A percentile compares a stretch with the other conserved stretches of the same genome.
Conservation (phyloP, 2,113 vertebrate genomes). For the Clarias gariepinus region DNA sequence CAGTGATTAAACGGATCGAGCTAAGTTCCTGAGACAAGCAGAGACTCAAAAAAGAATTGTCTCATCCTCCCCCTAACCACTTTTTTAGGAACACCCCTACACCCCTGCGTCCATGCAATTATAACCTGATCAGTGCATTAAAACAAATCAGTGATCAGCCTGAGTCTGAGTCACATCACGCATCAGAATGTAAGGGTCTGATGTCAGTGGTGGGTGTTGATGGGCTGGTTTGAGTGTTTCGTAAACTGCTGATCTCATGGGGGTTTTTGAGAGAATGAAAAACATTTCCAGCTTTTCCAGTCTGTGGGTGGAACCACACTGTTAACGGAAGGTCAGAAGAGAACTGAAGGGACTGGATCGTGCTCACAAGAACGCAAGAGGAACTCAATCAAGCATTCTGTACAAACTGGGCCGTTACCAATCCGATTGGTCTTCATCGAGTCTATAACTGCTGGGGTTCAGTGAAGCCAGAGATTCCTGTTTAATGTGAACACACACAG, state of each 20-base stretch:
- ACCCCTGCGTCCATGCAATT: too few species aligned
- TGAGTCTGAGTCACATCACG: not conserved
- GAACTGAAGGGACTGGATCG: too few species aligned
- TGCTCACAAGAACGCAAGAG: too few species aligned
- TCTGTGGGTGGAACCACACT: not conserved
- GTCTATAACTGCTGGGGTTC: too few species aligned
- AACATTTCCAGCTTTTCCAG: not conserved
- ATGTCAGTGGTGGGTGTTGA: not conserved
- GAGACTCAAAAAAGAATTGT: not conserved
- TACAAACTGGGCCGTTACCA: too few species aligned
- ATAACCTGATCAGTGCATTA: not conserved
- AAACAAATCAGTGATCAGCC: not conserved
- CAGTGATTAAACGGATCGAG: not conserved
- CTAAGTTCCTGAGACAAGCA: not conserved
- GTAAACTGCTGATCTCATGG: not conserved
- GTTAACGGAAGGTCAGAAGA: not conserved
- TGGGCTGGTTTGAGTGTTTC: not conserved
- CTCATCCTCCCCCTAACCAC: not conserved
- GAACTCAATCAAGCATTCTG: too few species aligned
- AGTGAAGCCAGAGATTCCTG: not conserved
- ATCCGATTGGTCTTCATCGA: too few species aligned
- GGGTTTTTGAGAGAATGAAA: not conserved
- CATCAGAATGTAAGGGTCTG: not conserved
- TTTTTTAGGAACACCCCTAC: not conserved
- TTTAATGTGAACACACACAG: not conserved